phyloP scores from a whole-genome alignment of 2,888 invertebrate genomes.

The Monoplex corrugatus region DNA sequence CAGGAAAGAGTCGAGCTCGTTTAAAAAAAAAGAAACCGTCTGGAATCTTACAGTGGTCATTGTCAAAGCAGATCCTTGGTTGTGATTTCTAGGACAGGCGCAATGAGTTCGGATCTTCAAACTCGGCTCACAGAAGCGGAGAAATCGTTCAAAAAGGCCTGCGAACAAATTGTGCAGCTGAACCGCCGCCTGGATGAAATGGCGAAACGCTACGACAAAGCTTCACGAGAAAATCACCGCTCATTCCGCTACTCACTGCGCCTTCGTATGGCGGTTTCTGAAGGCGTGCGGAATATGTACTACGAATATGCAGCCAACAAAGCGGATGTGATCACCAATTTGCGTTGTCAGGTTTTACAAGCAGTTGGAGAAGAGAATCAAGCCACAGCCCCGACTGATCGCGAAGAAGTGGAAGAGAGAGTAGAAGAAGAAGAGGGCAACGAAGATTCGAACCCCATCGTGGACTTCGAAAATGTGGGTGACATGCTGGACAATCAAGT shows the following conservation, averaged over 20 bases:
- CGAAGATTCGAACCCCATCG: neutral
- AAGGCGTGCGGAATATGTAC: constrained; percentile 72
- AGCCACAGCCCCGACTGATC: neutral
- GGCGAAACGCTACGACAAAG: constrained; percentile 67
- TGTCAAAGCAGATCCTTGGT: neutral
- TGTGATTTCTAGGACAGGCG: neutral
- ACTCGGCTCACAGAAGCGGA: constrained; percentile 58
- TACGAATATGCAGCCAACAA: constrained; percentile 71
- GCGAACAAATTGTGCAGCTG: constrained; percentile 70
- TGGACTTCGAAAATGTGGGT: neutral
- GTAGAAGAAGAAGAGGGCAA: neutral
- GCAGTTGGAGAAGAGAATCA: neutral
- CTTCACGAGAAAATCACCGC: constrained; percentile 62
- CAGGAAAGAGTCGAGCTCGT: neutral
- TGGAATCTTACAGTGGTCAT: neutral
- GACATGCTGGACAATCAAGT: constrained; percentile 2
- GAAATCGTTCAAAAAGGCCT: constrained; percentile 65
- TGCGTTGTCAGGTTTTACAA: constrained; percentile 55
- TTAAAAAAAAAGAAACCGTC: neutral
- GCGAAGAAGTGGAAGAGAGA: neutral
- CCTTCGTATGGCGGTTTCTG: constrained; percentile 68
- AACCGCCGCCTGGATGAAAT: constrained; percentile 66
- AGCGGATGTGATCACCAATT: constrained; percentile 66
- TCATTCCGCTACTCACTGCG: constrained; percentile 71
- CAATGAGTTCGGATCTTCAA: constrained; percentile 52